A percentile compares a stretch with the other conserved stretches of the same genome.
Evolutionary conservation across 2,888 invertebrate species (phyloP).

Genomic region (Eupithecia inturbata): DNA sequence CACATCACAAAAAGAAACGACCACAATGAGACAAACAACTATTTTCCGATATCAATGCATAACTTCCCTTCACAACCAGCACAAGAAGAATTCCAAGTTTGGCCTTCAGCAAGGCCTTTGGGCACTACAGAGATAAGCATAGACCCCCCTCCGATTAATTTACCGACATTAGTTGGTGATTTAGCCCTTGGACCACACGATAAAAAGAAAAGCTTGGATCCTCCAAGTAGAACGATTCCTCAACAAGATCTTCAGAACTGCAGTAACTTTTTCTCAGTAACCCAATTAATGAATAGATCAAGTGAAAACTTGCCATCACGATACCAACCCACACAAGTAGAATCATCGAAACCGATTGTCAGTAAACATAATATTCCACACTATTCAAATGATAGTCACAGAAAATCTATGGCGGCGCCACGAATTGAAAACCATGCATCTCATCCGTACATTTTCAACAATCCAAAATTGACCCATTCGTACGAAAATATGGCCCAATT

Average conservation of each 20-base stretch:
- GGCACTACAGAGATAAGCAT: slow-evolving; percentile 80
- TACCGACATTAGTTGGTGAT: slow-evolving; percentile 78
- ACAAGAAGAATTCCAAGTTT: slow-evolving; percentile 76
- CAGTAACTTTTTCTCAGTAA: slow-evolving; percentile 77
- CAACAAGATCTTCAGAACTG: slow-evolving; percentile 73
- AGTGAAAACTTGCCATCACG: slow-evolving; percentile 69
- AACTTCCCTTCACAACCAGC: slow-evolving; percentile 68
- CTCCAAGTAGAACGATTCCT: slow-evolving; percentile 56
- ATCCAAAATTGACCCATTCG: slow-evolving; percentile 63
- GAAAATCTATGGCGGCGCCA: slow-evolving; percentile 61
- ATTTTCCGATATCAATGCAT: slow-evolving; percentile 76
- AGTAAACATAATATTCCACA: slow-evolving; percentile 67
- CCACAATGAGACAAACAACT: slow-evolving; percentile 66
- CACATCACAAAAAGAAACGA: slow-evolving; percentile 65
- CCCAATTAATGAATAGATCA: slow-evolving; percentile 79
- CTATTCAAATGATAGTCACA: slow-evolving; percentile 61
- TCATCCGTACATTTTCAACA: slow-evolving; percentile 73
- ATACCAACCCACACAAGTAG: slow-evolving; percentile 63
- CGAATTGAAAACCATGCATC: slow-evolving; percentile 64
- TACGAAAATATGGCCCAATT: slow-evolving; percentile 69
- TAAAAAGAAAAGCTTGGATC: slow-evolving; percentile 71
- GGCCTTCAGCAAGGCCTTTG: slow-evolving; percentile 74
- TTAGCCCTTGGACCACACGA: slow-evolving; percentile 79
- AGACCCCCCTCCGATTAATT: slow-evolving; percentile 78
- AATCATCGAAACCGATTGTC: slow-evolving; percentile 57